A percentile compares a stretch with the other conserved stretches of the same genome.
Conservation (phyloP, 2,888 invertebrate species). For the Phytoseiulus persimilis region DNA sequence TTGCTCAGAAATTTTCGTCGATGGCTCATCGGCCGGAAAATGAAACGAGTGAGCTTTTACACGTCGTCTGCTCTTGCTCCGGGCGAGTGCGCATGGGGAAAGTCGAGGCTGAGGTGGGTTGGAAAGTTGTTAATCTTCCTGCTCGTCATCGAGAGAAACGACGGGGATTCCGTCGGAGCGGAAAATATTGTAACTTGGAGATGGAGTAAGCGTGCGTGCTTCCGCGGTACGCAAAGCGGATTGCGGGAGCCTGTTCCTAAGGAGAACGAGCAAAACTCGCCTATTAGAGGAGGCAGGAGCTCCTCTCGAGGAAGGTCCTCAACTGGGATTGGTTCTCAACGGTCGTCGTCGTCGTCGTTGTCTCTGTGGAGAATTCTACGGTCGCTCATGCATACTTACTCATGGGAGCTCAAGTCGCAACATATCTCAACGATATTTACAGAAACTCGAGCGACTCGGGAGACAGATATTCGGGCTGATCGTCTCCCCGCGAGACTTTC, state of each 20-base stretch:
- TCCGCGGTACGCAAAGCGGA: background rate
- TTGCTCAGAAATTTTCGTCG: background rate
- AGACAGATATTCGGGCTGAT: too few species aligned
- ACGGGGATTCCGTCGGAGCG: background rate
- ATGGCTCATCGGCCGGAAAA: background rate
- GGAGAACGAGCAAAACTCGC: background rate
- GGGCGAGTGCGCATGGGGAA: background rate
- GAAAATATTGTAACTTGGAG: background rate
- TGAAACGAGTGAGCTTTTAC: background rate
- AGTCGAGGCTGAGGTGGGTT: background rate
- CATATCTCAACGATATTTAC: too few species aligned
- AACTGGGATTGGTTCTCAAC: background rate
- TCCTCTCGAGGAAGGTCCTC: background rate
- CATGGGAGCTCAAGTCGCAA: too few species aligned
- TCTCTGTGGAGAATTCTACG: too few species aligned
- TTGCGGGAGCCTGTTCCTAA: background rate
- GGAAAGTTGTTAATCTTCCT: background rate
- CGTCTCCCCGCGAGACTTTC: too few species aligned
- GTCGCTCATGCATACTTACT: too few species aligned
- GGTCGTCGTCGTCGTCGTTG: background rate
- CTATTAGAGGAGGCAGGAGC: background rate
- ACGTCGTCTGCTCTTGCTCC: background rate
- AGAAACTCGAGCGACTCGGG: too few species aligned
- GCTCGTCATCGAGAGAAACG: background rate
- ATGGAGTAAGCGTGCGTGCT: background rate